Base-by-base conservation (phyloP, 2,888 invertebrate species). In the Tanypteryx hageni region DNA sequence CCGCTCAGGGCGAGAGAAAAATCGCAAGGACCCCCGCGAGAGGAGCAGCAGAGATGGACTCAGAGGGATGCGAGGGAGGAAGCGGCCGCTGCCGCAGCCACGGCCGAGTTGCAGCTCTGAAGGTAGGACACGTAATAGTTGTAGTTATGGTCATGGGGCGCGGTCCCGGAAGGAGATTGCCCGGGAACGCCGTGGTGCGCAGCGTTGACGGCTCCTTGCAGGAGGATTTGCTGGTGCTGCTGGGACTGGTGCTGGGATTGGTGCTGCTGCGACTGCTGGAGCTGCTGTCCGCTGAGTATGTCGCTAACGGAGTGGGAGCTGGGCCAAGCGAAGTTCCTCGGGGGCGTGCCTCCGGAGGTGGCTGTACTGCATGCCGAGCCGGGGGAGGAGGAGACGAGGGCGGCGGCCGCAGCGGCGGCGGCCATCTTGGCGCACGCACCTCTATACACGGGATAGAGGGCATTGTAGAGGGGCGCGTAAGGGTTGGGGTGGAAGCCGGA, bases 81-180 rank as follows among this genome's bases (percentile, higher is more conserved):
- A 16, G 83, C 92, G 5, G 92, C 92, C 0, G 81, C 81, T 0
- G 81, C 81, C 11, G 85, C 94, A 27, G 94, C 94, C 89, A 94
- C 94, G 9, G 94, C 94, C 22, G 95, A 94, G 93, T 95, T 95
- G 56, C 95, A 95, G 92, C 95, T 94, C 95, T 96, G 97, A 93
- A 97, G 95, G 94, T 97, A 97, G 94, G 97, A 97, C 93, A 97
- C 97, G 94, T 97, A 97, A 94, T 97, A 97, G 94, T 97, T 96
- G 94, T 96, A 97, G 92, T 94, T 94, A 93, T 94, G 94, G 68
- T 93, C 93, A n/a, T 93, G 93, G 9, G 93, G 93, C 18, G 64
- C 64, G 14, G 89, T 44, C 7, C 89, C 64, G 10, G 89, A 86
- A n/a, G 86, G 22, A 58, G 92, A 76, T 68, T 94, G 93, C 44